Conservation (phyloP, 2,113 vertebrate genomes). For the Thymallus thymallus region DNA sequence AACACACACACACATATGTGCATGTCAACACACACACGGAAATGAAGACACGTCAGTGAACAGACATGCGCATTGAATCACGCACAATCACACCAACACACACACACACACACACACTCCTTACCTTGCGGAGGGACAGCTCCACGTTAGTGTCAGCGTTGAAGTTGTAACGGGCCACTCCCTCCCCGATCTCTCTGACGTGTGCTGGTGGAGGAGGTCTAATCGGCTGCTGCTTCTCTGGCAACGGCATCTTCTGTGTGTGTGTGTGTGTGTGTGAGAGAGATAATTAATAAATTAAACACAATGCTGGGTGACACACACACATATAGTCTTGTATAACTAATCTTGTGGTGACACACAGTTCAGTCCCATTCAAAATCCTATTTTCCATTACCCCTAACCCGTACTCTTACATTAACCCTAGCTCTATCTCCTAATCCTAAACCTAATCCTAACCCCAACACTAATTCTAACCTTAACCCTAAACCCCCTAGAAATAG, state of each 20-base stretch:
- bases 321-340: too few relatives aligned
- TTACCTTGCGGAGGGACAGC: conserved; percentile 92
- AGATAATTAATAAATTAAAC: not conserved
- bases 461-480: too few relatives aligned
- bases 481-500: too few relatives aligned
- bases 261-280: conserved; percentile 6
- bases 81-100: not conserved
- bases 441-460: too few relatives aligned
- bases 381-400: too few relatives aligned
- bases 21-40: not conserved
- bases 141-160: conserved; percentile 96
- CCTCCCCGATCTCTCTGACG: conserved; percentile 92
- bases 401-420: too few relatives aligned
- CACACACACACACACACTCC: not conserved
- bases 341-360: too few relatives aligned
- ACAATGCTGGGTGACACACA: not conserved
- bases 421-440: too few relatives aligned
- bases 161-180: conserved; percentile 93
- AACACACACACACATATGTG: not conserved
- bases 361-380: too few relatives aligned
- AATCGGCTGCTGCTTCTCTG: conserved; percentile 89
- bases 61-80: not conserved
- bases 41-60: conserved; percentile 4
- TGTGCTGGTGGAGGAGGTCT: conserved; percentile 93
- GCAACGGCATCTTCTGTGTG: conserved; percentile 80